These are phyloP conservation scores for Galeopsomyia nigrocyanea DNA, from an alignment of 2,888 invertebrate genomes.

Conservation along the genomic window DNA sequence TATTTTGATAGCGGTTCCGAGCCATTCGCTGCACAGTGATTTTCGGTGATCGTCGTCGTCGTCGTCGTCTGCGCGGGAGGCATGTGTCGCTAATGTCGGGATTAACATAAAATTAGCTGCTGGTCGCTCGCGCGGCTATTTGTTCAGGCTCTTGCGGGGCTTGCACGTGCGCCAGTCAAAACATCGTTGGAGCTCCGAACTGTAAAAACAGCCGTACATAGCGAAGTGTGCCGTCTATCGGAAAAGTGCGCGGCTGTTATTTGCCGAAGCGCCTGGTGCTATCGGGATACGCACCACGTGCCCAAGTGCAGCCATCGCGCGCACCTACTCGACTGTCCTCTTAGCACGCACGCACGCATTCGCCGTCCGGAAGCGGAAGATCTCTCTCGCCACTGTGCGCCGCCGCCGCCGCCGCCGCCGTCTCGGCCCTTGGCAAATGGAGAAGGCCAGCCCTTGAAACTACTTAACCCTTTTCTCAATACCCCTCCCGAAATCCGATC, in stretches of 20 bases:
- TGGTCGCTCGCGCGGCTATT: slow-evolving; percentile 50
- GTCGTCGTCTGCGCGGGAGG: slow-evolving; percentile 47
- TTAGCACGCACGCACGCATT: slow-evolving; percentile 46
- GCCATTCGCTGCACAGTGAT: neutral
- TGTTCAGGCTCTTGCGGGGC: slow-evolving; percentile 55
- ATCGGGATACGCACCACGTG: slow-evolving; percentile 61
- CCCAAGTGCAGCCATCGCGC: slow-evolving; percentile 60
- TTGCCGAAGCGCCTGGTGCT: slow-evolving; percentile 50
- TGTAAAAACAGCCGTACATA: neutral
- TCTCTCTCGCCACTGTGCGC: too few relatives aligned
- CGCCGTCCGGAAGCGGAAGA: slow-evolving; percentile 67
- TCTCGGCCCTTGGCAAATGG: slow-evolving; percentile 25
- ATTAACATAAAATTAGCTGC: slow-evolving; percentile 66
- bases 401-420: too few relatives aligned
- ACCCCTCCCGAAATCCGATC: slow-evolving; percentile 57
- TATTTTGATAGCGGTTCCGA: slow-evolving; percentile 64
- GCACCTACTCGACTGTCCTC: slow-evolving; percentile 42
- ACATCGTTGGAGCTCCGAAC: slow-evolving; percentile 50
- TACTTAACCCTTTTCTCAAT: slow-evolving; percentile 62
- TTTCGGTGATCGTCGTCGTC: slow-evolving; percentile 2
- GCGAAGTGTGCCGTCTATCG: too few relatives aligned
- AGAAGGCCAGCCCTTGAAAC: slow-evolving; percentile 45
- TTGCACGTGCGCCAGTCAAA: slow-evolving; percentile 59
- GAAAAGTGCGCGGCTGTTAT: slow-evolving; percentile 12
- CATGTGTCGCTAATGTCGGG: slow-evolving; percentile 57